These are phyloP conservation scores for Venustoraphidia nigricollis DNA, from an alignment of 2,888 invertebrate species.

Conservation along the genomic window DNA sequence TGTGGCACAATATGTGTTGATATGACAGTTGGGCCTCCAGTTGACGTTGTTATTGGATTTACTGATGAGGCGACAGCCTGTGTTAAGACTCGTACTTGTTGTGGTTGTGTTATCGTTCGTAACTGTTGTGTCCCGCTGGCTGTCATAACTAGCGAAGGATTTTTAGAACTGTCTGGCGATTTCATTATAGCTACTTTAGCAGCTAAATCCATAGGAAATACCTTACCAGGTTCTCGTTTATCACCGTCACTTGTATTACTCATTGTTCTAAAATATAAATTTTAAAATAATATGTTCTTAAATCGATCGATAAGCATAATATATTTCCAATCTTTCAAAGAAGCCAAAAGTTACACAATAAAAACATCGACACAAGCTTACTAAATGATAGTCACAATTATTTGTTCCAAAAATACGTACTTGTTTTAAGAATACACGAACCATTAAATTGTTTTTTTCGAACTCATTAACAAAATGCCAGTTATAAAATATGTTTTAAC, in stretches of 20 bases:
- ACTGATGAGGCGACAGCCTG: constrained; percentile 19
- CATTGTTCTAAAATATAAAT: constrained; percentile 17
- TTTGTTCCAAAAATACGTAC: too few relatives aligned
- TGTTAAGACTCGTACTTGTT: constrained; percentile 24
- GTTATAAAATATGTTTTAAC: too few relatives aligned
- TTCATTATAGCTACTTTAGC: constrained; percentile 33
- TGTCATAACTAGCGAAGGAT: constrained; percentile 24
- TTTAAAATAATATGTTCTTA: too few relatives aligned
- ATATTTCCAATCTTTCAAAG: too few relatives aligned
- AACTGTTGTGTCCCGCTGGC: constrained; percentile 19
- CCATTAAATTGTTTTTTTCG: too few relatives aligned
- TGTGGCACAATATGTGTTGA: constrained; percentile 30
- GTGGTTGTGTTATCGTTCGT: constrained; percentile 13
- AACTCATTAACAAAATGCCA: too few relatives aligned
- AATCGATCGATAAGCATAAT: too few relatives aligned
- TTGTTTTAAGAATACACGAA: too few relatives aligned
- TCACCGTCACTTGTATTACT: constrained; percentile 33
- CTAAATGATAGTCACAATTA: too few relatives aligned
- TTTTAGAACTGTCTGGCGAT: constrained; percentile 24
- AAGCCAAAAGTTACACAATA: too few relatives aligned
- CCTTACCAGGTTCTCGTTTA: constrained; percentile 36
- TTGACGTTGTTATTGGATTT: constrained; percentile 20
- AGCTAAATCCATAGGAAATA: constrained; percentile 34
- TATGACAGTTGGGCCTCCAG: constrained; percentile 24
- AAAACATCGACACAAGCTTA: too few relatives aligned